A percentile compares a stretch with the other conserved stretches of the same genome.
These are phyloP conservation scores for Mixornis gularis DNA, from an alignment of 2,113 vertebrate species.

Conservation along the genomic window DNA sequence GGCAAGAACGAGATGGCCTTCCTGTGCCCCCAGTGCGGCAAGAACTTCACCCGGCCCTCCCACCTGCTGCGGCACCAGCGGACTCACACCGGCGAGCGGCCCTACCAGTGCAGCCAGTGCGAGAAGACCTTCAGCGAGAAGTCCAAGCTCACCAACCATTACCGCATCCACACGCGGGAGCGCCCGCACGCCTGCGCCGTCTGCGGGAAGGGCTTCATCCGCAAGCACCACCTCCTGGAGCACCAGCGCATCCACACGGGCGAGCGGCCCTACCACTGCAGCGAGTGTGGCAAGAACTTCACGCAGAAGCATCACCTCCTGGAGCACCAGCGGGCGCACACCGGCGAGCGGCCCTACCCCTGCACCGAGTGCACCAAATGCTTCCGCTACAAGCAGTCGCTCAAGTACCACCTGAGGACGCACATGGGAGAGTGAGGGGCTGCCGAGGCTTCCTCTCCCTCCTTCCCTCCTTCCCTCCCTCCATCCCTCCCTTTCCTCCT, in stretches of 20 bases:
- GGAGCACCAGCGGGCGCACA: slow-evolving; percentile 78
- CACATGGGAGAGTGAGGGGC: slow-evolving; percentile 73
- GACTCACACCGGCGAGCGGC: slow-evolving; percentile 78
- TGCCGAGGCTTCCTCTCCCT: slow-evolving; percentile 20
- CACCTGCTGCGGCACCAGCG: slow-evolving; percentile 78
- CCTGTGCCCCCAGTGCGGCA: slow-evolving; percentile 77
- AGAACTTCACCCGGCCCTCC: slow-evolving; percentile 77
- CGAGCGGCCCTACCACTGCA: slow-evolving; percentile 78
- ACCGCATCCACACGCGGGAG: slow-evolving; percentile 78
- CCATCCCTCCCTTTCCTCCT: not conserved
- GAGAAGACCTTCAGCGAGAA: slow-evolving; percentile 82
- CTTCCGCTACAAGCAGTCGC: slow-evolving; percentile 82
- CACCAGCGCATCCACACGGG: slow-evolving; percentile 81
- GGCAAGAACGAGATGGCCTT: slow-evolving; percentile 78
- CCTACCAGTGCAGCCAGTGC: slow-evolving; percentile 76
- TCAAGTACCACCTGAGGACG: slow-evolving; percentile 81
- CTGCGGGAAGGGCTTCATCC: slow-evolving; percentile 80
- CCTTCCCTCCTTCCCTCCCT: not conserved
- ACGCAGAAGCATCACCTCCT: slow-evolving; percentile 78
- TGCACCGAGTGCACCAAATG: slow-evolving; percentile 80
- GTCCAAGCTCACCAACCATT: slow-evolving; percentile 79
- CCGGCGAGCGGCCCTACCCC: slow-evolving; percentile 76
- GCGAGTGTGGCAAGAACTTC: slow-evolving; percentile 79
- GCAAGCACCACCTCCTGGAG: slow-evolving; percentile 76
- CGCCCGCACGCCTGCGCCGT: slow-evolving; percentile 76